phyloP scores from a whole-genome alignment of 1,140 invertebrate genomes.

The Conus betulinus region DNA sequence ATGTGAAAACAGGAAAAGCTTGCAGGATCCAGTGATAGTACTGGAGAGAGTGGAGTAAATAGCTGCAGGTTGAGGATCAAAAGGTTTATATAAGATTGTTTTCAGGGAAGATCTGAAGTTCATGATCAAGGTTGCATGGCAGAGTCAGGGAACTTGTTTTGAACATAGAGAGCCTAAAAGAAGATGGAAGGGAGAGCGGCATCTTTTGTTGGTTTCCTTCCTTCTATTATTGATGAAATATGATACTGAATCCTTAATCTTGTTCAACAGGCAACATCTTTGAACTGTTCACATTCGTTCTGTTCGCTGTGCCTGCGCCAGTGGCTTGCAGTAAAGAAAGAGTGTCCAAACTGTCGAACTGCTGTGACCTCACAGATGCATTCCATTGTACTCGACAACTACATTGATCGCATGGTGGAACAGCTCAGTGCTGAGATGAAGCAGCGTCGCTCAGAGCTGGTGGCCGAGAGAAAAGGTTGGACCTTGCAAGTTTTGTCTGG shows the following conservation, averaged over 20 bases:
- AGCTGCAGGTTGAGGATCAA: too few species aligned
- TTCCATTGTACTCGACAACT: slow-evolving; percentile 76
- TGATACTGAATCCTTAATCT: neutral
- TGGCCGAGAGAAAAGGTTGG: slow-evolving; percentile 66
- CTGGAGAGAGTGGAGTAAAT: too few species aligned
- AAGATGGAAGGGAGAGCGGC: too few species aligned
- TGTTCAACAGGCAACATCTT: slow-evolving; percentile 79
- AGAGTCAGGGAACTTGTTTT: too few species aligned
- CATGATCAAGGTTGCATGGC: too few species aligned
- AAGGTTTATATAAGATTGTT: too few species aligned
- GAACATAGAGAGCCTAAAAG: too few species aligned
- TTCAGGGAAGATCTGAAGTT: too few species aligned
- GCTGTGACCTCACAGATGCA: slow-evolving; percentile 68
- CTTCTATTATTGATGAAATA: too few species aligned
- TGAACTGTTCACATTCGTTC: slow-evolving; percentile 88
- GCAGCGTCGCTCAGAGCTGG: slow-evolving; percentile 56
- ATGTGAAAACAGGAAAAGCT: too few species aligned
- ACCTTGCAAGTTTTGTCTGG: neutral
- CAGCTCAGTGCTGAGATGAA: slow-evolving; percentile 70
- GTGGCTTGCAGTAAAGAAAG: slow-evolving; percentile 85
- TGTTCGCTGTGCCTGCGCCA: slow-evolving; percentile 84
- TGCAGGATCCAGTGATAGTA: too few species aligned
- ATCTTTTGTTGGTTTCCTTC: too few species aligned
- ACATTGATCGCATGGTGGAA: slow-evolving; percentile 81
- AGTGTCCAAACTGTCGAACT: slow-evolving; percentile 85